Evolutionary conservation across 1,140 invertebrate species (phyloP).

Genomic region (Rhynchophorus ferrugineus): DNA sequence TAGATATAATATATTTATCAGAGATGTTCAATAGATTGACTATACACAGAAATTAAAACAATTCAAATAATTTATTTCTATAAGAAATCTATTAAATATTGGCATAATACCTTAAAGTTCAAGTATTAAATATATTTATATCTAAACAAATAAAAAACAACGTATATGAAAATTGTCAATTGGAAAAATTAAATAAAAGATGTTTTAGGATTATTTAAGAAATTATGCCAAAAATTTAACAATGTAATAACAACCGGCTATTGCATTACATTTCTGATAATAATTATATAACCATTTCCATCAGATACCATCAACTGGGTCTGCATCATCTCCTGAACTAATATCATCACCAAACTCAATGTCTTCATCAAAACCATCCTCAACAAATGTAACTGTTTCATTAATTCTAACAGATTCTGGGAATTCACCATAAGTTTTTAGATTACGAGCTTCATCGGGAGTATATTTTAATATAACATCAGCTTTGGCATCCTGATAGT

Average conservation of each 20-base stretch:
- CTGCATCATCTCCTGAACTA: conserved; percentile 78
- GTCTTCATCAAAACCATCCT: conserved; percentile 89
- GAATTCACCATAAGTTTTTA: conserved; percentile 98
- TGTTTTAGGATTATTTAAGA: background rate
- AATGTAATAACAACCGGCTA: background rate
- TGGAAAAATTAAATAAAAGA: background rate
- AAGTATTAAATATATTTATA: background rate
- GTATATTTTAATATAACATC: conserved; percentile 99
- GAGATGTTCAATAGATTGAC: conserved; percentile 44
- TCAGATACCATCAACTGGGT: conserved; percentile 61
- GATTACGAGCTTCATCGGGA: conserved; percentile 95
- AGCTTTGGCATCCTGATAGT: conserved; percentile 99
- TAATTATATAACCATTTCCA: background rate
- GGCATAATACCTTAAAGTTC: background rate
- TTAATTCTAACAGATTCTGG: conserved; percentile 96
- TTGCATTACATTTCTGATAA: background rate
- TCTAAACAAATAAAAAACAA: background rate
- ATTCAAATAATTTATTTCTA: background rate
- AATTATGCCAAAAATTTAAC: background rate
- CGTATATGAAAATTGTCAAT: background rate
- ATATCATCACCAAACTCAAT: conserved; percentile 92
- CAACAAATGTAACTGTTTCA: conserved; percentile 87
- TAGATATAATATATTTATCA: no score
- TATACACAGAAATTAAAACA: background rate
- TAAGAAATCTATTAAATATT: background rate